phyloP scores from a whole-genome alignment of 1,140 invertebrate species.

The Zaprionus gabonicus region DNA sequence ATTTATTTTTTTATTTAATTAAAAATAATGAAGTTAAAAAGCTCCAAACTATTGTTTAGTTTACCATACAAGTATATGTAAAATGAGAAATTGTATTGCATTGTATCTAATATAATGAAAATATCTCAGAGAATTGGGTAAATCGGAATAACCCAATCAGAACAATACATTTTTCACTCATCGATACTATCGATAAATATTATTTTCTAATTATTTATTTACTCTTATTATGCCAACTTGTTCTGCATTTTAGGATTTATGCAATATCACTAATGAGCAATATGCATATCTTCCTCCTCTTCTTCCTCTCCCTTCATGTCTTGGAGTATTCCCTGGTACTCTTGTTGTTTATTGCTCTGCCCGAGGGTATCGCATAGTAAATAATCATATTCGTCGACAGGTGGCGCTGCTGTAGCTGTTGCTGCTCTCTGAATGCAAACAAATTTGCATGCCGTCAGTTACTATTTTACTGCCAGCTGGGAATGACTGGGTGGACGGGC shows the following conservation, averaged over 20 bases:
- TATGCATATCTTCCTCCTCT: background rate
- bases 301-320: background rate
- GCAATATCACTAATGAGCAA: background rate
- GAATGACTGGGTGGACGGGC: constrained; percentile 26
- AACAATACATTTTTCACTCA: too few relatives aligned
- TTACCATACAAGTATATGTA: too few relatives aligned
- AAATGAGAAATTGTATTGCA: too few relatives aligned
- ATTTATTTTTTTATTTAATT: too few relatives aligned
- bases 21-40: too few relatives aligned
- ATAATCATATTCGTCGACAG: constrained; percentile 21
- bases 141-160: too few relatives aligned
- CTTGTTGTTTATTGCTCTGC: background rate
- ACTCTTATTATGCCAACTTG: background rate
- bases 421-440: constrained; percentile 73
- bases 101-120: too few relatives aligned
- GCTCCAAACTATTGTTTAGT: too few relatives aligned
- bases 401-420: constrained; percentile 33
- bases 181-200: background rate
- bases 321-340: background rate
- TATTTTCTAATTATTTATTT: background rate
- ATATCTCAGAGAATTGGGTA: too few relatives aligned
- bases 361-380: constrained; percentile 29
- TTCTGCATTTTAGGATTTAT: background rate
- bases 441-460: constrained; percentile 83
- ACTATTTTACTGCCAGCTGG: constrained; percentile 81